Evolutionary conservation across 2,888 invertebrate species (phyloP), one percentile per base, ranked within the genome.

Genomic region (Netelia inedita): DNA sequence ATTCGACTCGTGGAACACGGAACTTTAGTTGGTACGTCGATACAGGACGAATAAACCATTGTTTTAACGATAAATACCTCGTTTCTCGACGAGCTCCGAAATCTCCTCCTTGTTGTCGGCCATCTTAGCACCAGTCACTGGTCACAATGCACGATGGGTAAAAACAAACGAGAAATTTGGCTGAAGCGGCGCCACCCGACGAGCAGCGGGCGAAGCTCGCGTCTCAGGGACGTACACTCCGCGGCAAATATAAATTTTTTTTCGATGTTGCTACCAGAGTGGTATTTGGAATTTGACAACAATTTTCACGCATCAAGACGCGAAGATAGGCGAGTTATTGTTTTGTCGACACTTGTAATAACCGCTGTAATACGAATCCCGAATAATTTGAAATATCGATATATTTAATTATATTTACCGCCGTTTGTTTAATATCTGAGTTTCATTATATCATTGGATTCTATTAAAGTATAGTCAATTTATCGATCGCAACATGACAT

Each of bases 51-150:
- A 71, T 87, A 87, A 89, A 86, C 66, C 59, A 46, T 69, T 76
- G 72, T 68, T 57, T 76, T 74, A 80, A 50, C 63, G 82, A 89
- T 90, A 92, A 92, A 90, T 93, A 94, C 94, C 94, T 94, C 92
- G 92, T 90, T 93, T 93, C 88, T 92, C 93, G 90, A 90, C 92
- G 92, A 92, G 92, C 91, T 92, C 92, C 91, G 90, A 92, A 92
- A 93, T 92, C 91, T 93, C 93, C 93, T 93, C 93, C 93, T 93
- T 93, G 92, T 92, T 92, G 93, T 94, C 94, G 89, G 94, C 94
- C 94, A 94, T 94, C 93, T 94, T 94, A 93, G 93, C 93, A 93
- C 93, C 92, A 93, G 92, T 92, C 93, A 93, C 93, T 92, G 90
- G 86, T 90, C 91, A 92, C 92, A 92, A 92, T 93, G 92, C 93